Conservation (phyloP, 1,140 invertebrate species). For the Pogonognathellus flavescens region DNA sequence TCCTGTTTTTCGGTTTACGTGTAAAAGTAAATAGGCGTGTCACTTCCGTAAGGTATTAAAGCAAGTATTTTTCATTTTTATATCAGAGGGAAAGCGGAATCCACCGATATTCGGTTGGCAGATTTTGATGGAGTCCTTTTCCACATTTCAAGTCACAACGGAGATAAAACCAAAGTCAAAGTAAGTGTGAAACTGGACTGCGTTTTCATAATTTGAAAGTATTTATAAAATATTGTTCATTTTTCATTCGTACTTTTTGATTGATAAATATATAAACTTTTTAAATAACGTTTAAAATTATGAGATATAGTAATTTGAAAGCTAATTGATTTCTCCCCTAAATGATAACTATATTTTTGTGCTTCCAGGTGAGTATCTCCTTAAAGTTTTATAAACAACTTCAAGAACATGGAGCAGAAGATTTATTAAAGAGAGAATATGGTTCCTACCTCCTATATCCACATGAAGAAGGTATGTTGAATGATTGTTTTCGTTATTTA, state of each 20-base stretch:
- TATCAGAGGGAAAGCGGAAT: slow-evolving; percentile 91
- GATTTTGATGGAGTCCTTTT: slow-evolving; percentile 99
- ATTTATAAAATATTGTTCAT: background rate
- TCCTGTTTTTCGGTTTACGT: too few relatives aligned
- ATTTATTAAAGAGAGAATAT: slow-evolving; percentile 94
- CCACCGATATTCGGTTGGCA: slow-evolving; percentile 91
- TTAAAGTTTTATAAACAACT: slow-evolving; percentile 99
- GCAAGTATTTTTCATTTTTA: background rate
- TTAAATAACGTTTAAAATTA: too few relatives aligned
- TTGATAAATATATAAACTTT: too few relatives aligned
- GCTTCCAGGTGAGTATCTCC: slow-evolving; percentile 91
- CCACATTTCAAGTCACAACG: slow-evolving; percentile 97
- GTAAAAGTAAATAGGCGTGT: too few relatives aligned
- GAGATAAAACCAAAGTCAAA: slow-evolving; percentile 96
- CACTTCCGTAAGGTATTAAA: too few relatives aligned
- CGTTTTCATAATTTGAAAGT: too few relatives aligned
- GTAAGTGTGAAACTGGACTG: slow-evolving; percentile 76
- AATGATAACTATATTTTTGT: too few relatives aligned
- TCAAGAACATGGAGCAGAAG: slow-evolving; percentile 97
- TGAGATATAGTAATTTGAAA: too few relatives aligned
- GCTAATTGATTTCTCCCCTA: too few relatives aligned
- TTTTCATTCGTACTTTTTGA: too few relatives aligned
- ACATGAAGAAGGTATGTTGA: slow-evolving; percentile 83
- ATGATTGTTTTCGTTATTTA: background rate
- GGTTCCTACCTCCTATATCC: slow-evolving; percentile 80